A percentile compares a stretch with the other conserved stretches of the same genome.
Conservation (phyloP, 2,113 vertebrate species). For the Etheostoma cragini region DNA sequence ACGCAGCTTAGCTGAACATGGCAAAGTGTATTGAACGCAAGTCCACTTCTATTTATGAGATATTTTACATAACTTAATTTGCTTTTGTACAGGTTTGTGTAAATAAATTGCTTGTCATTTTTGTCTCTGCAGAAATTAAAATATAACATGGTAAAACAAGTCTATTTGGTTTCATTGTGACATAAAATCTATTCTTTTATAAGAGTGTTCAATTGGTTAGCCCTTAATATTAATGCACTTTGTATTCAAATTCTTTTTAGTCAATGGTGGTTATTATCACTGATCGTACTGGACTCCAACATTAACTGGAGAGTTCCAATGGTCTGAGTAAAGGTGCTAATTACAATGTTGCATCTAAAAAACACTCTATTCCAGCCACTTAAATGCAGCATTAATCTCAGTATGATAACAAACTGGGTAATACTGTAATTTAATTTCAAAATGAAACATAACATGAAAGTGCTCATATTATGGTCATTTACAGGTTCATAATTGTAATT, state of each 20-base stretch:
- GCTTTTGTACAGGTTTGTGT: constrained; percentile 99
- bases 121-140: constrained; percentile 99
- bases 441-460: background rate
- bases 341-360: background rate
- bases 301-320: too few species aligned
- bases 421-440: background rate
- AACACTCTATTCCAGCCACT: background rate
- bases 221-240: background rate
- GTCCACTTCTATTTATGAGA: constrained; percentile 99
- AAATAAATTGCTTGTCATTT: constrained; percentile 99
- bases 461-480: too few species aligned
- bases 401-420: background rate
- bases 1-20: constrained; percentile 99
- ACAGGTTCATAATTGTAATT: too few species aligned
- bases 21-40: constrained; percentile 98
- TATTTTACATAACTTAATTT: constrained; percentile 99
- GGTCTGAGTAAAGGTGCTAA: too few species aligned
- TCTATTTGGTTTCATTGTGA: background rate
- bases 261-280: too few species aligned
- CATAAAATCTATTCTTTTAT: too few species aligned
- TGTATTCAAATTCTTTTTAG: too few species aligned
- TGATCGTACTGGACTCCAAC: too few species aligned
- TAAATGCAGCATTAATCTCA: background rate
- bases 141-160: constrained; percentile 95
- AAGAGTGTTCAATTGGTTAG: background rate